Conservation (phyloP, 2,113 vertebrate genomes). For the Dicrurus megarhynchus region DNA sequence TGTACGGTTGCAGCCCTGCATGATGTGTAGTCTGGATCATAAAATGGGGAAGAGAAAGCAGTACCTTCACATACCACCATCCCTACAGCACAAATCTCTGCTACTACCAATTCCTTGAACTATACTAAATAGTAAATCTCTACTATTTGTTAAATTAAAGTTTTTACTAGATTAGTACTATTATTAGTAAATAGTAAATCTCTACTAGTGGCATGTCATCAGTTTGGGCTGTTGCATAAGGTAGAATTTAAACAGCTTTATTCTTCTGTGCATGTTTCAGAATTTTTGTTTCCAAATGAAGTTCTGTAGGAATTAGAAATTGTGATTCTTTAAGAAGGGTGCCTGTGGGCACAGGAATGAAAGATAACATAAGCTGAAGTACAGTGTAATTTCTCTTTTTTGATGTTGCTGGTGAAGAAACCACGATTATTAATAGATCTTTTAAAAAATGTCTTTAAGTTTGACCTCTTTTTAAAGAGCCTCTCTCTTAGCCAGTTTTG, state of each 20-base stretch:
- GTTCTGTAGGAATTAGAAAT: neutral
- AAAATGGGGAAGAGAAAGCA: accelerated
- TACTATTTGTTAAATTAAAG: neutral
- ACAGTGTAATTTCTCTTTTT: neutral
- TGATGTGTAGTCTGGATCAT: neutral
- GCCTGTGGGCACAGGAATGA: neutral
- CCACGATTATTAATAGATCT: neutral
- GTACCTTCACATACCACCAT: neutral
- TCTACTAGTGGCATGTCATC: neutral
- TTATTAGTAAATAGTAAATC: neutral
- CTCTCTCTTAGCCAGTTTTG: neutral
- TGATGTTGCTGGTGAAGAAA: neutral
- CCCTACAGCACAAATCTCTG: neutral
- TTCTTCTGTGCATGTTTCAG: neutral
- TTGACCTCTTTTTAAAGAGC: neutral
- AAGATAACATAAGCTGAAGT: neutral
- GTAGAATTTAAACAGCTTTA: neutral
- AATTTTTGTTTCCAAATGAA: neutral
- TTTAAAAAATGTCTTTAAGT: neutral
- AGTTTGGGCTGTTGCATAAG: neutral
- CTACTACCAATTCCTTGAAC: neutral
- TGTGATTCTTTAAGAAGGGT: neutral
- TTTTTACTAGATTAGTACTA: neutral
- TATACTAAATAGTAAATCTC: neutral
- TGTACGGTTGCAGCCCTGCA: neutral